Conservation (phyloP, 2,888 invertebrate genomes). For the Oscheius sp. region DNA sequence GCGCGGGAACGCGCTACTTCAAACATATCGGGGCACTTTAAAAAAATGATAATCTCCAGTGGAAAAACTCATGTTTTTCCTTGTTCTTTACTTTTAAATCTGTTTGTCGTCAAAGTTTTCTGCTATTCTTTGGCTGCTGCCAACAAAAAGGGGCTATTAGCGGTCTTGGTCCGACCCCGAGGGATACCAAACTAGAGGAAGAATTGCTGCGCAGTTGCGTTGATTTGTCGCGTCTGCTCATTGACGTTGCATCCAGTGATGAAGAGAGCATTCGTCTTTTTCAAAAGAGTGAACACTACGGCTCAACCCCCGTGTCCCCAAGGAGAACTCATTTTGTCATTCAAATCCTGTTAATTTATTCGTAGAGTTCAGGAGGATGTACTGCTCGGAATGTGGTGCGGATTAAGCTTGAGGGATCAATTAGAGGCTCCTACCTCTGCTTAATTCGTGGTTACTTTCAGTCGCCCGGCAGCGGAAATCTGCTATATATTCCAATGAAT, state of each 20-base stretch:
- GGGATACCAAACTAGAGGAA: constrained; percentile 31
- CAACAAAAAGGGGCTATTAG: constrained; percentile 34
- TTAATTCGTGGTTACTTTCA: constrained; percentile 17
- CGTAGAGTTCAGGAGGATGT: constrained; percentile 15
- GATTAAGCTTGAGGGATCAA: constrained; percentile 30
- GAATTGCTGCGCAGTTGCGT: constrained; percentile 33
- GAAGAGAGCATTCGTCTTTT: constrained; percentile 18
- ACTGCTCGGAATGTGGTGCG: constrained; percentile 14
- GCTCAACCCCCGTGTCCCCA: neutral
- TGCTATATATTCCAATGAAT: neutral
- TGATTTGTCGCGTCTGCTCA: constrained; percentile 35
- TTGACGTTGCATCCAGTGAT: constrained; percentile 30
- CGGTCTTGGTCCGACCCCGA: constrained; percentile 22
- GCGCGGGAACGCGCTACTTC: constrained; percentile 5
- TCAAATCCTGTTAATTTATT: constrained; percentile 24
- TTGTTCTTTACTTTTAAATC: constrained; percentile 22
- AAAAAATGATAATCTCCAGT: constrained; percentile 1
- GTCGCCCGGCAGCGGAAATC: constrained; percentile 6
- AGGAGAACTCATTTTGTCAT: constrained; percentile 3
- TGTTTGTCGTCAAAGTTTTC: constrained; percentile 24
- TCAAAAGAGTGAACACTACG: neutral
- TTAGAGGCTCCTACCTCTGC: constrained; percentile 26
- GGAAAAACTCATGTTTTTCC: constrained; percentile 10
- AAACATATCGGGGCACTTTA: neutral
- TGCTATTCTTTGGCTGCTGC: constrained; percentile 15